Conservation (phyloP, 1,140 invertebrate genomes). For the Aphaenogaster ashmeadi region DNA sequence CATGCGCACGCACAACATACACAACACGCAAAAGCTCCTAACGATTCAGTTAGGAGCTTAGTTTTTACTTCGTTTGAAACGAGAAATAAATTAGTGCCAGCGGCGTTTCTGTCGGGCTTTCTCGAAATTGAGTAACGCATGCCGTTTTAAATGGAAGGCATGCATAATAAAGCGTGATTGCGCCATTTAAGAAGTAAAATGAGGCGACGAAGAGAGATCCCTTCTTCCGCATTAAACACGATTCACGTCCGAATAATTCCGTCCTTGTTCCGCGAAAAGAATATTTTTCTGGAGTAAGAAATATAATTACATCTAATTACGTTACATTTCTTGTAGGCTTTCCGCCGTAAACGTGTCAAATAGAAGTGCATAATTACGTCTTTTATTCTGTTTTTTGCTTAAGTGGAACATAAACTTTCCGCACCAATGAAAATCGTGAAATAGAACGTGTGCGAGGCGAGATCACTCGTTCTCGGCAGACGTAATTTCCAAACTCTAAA, state of each 20-base stretch:
- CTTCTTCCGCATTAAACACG: neutral
- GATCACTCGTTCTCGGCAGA: neutral
- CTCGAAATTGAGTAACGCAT: neutral
- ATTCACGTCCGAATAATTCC: slow-evolving; percentile 21
- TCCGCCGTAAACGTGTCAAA: neutral
- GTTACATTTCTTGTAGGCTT: slow-evolving; percentile 11
- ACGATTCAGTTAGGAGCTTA: neutral
- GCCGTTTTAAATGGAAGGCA: neutral
- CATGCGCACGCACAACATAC: too few species aligned
- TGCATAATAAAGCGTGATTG: neutral
- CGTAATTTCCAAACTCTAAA: neutral
- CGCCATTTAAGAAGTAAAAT: neutral
- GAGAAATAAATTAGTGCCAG: neutral
- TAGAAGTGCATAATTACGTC: neutral
- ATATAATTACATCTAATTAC: slow-evolving; percentile 42
- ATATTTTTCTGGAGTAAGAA: slow-evolving; percentile 8
- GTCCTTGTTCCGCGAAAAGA: slow-evolving; percentile 16
- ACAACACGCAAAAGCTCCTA: neutral
- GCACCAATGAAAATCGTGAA: neutral
- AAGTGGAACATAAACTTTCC: neutral
- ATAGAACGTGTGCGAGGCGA: neutral
- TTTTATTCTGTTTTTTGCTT: slow-evolving; percentile 2
- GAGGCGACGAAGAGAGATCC: neutral
- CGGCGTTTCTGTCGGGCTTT: neutral
- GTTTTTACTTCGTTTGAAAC: neutral